Percentiles rank a stretch among this genome's conserved stretches.
These are phyloP conservation scores for Drosophila ustulata DNA, from an alignment of 2,888 invertebrate genomes.

Conservation along the genomic window DNA sequence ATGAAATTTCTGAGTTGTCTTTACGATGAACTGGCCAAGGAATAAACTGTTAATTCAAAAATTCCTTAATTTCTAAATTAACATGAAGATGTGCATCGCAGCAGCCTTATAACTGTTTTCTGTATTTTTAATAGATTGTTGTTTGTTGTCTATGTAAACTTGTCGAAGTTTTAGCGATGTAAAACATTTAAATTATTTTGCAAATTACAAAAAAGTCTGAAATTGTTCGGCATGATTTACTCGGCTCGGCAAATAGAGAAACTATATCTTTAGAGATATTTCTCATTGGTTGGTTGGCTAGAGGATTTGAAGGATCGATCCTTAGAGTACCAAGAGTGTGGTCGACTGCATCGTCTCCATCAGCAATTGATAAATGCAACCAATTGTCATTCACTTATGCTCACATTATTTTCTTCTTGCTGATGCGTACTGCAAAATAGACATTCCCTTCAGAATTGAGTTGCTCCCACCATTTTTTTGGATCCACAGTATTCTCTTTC, in stretches of 20 bases:
- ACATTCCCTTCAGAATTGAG: no score
- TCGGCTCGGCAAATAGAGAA: not conserved
- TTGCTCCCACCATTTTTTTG: not conserved
- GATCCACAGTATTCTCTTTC: not conserved
- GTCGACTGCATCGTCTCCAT: not conserved
- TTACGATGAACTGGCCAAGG: conserved; percentile 6
- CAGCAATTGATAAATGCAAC: not conserved
- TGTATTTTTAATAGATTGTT: not conserved
- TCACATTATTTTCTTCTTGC: not conserved
- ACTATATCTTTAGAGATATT: not conserved
- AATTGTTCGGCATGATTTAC: not conserved
- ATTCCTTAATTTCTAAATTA: no score
- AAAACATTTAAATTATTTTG: not conserved
- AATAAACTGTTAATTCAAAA: not conserved
- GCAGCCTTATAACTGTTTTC: not conserved
- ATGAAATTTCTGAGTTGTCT: not conserved
- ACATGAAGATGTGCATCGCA: not conserved
- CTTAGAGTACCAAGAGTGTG: not conserved
- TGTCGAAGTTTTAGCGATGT: not conserved
- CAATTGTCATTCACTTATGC: not conserved
- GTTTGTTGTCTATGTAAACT: not conserved
- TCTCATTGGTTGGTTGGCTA: not conserved
- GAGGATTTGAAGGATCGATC: conserved; percentile 1
- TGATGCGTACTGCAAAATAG: not conserved
- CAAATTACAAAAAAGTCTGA: not conserved